A percentile compares a stretch with the other conserved stretches of the same genome.
These are phyloP conservation scores for Octonoba sinensis DNA, from an alignment of 2,888 invertebrate genomes.

Conservation along the genomic window DNA sequence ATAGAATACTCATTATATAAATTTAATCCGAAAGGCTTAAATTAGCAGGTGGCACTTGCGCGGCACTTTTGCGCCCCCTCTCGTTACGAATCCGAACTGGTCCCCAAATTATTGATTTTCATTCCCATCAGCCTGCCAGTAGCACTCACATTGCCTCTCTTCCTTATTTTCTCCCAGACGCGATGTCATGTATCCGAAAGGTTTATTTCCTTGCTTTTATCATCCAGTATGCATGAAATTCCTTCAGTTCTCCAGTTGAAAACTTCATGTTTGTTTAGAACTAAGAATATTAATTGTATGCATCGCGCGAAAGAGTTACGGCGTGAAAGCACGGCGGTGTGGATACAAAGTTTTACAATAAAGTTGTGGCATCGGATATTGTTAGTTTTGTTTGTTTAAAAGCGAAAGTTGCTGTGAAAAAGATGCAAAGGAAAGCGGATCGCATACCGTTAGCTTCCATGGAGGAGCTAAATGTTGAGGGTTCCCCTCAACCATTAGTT, in stretches of 20 bases:
- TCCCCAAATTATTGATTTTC: constrained; percentile 49
- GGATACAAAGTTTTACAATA: too few relatives aligned
- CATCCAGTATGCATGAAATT: too few relatives aligned
- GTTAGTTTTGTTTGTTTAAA: neutral
- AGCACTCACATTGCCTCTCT: neutral
- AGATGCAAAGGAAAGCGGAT: constrained; percentile 43
- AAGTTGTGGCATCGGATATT: too few relatives aligned
- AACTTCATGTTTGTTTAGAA: too few relatives aligned
- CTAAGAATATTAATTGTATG: too few relatives aligned
- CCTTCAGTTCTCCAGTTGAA: too few relatives aligned
- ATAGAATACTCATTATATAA: too few relatives aligned
- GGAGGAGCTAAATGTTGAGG: constrained; percentile 59
- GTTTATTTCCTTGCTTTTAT: too few relatives aligned
- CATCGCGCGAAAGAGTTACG: too few relatives aligned
- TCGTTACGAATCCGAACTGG: constrained; percentile 9
- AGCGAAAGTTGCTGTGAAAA: neutral
- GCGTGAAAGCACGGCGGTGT: too few relatives aligned
- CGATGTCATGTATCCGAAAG: neutral
- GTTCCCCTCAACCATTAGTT: constrained; percentile 37
- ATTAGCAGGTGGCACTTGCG: constrained; percentile 1
- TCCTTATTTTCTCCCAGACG: constrained; percentile 4
- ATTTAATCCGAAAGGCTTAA: too few relatives aligned
- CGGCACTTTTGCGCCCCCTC: neutral
- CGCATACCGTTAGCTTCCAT: constrained; percentile 60
- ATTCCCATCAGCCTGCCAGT: constrained; percentile 41